These are phyloP conservation scores for Petrolisthes cinctipes DNA, from an alignment of 2,888 invertebrate species.

Conservation along the genomic window DNA sequence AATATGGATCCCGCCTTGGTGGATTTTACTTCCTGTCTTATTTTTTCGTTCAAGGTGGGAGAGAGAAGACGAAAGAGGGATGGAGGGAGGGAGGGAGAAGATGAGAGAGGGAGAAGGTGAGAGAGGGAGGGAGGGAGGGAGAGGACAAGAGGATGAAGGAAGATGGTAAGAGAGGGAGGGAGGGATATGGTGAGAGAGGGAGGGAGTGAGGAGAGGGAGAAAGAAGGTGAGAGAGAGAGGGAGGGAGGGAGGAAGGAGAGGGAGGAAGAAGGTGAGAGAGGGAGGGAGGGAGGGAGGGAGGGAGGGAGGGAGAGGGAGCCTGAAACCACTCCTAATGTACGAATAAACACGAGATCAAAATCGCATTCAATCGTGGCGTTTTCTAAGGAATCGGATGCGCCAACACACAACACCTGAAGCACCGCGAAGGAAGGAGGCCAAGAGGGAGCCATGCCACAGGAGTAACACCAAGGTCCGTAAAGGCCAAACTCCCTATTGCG, in stretches of 20 bases:
- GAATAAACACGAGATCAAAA: conserved; percentile 51
- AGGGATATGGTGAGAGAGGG: too few species aligned
- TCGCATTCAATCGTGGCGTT: conserved; percentile 44
- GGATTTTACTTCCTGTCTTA: conserved; percentile 18
- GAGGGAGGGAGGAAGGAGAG: too few species aligned
- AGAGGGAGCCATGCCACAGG: neutral
- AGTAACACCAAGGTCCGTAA: conserved; percentile 6
- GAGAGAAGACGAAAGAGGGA: neutral
- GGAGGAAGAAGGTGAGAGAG: neutral
- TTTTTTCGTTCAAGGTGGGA: neutral
- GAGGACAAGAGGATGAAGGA: too few species aligned
- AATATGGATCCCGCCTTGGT: conserved; percentile 40
- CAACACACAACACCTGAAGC: conserved; percentile 51
- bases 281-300: conserved; percentile 1
- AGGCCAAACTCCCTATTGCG: conserved; percentile 9
- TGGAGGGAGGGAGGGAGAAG: neutral
- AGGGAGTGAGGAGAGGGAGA: too few species aligned
- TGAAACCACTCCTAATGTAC: conserved; percentile 46
- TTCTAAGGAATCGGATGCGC: conserved; percentile 48
- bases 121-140: too few species aligned
- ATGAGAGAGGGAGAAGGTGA: neutral
- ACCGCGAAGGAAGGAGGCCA: neutral
- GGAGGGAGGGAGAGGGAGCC: neutral
- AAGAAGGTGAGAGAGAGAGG: too few species aligned
- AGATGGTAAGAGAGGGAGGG: too few species aligned